Evolutionary conservation across 92 coral and sea anemone species (phyloP).

Genomic region (Siderastrea siderea): DNA sequence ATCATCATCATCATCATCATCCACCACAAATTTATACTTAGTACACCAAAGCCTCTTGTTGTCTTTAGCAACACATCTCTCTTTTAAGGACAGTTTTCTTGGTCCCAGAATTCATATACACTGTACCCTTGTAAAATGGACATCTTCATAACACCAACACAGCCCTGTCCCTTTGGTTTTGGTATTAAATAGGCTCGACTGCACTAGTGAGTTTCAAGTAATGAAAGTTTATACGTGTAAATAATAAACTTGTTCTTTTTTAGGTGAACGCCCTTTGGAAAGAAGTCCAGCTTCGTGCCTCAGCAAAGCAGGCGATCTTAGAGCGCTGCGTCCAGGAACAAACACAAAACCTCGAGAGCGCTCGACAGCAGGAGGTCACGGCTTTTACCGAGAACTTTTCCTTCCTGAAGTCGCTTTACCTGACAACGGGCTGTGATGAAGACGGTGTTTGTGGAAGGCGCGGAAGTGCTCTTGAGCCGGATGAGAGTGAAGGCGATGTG

Average conservation of each 20-base stretch:
- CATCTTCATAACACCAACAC: too few species aligned
- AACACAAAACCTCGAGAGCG: conserved; percentile 48
- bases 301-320: conserved; percentile 82
- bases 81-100: not conserved
- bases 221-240: too few species aligned
- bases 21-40: too few species aligned
- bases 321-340: conserved; percentile 81
- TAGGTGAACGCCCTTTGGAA: conserved; percentile 90
- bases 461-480: not conserved
- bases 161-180: too few species aligned
- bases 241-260: not conserved
- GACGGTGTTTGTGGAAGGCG: conserved; percentile 15
- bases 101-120: too few species aligned
- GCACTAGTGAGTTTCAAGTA: too few species aligned
- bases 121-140: too few species aligned
- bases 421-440: conserved; percentile 55
- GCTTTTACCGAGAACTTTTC: conserved; percentile 90
- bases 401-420: conserved; percentile 83
- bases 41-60: too few species aligned
- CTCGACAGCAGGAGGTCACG: conserved; percentile 64
- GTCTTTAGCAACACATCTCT: not conserved
- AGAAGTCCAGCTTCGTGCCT: conserved; percentile 86
- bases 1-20: too few species aligned
- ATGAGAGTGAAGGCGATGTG: conserved; percentile 49
- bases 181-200: too few species aligned